Conservation (phyloP, 2,113 vertebrate genomes). For the Oostethus manadensis region DNA sequence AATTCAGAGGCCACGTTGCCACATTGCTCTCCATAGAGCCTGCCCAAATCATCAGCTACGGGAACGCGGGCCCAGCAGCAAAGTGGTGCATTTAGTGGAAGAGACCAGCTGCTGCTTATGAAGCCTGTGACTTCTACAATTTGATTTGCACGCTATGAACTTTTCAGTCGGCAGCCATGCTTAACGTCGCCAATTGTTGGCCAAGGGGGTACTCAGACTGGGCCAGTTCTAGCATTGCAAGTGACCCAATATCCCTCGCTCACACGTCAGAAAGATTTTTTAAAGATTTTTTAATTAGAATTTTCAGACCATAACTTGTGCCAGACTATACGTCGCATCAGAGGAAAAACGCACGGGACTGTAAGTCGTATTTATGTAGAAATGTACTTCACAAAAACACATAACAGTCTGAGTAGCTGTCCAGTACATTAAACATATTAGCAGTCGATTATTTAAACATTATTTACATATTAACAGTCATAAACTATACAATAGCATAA, state of each 20-base stretch:
- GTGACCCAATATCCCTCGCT: neutral
- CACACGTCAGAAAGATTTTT: too few species aligned
- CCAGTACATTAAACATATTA: too few species aligned
- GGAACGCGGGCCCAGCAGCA: conserved; percentile 22
- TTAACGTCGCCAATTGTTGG: conserved; percentile 6
- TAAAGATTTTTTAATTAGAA: too few species aligned
- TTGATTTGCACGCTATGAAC: conserved; percentile 3
- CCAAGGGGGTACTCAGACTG: neutral
- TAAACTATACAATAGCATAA: too few species aligned
- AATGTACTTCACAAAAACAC: too few species aligned
- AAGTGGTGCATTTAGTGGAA: conserved; percentile 40
- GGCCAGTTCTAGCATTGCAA: neutral
- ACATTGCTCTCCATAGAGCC: conserved; percentile 43
- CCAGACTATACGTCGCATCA: too few species aligned
- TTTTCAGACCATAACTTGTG: too few species aligned
- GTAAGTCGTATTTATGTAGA: too few species aligned
- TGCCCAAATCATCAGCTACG: conserved; percentile 39
- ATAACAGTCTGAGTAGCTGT: too few species aligned
- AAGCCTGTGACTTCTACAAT: conserved; percentile 23
- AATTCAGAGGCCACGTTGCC: conserved; percentile 13
- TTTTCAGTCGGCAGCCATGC: neutral
- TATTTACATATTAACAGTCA: too few species aligned
- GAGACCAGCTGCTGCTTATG: conserved; percentile 20
- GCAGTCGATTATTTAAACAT: too few species aligned
- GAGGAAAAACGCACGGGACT: too few species aligned